These are phyloP conservation scores for Pammene fasciana DNA, from an alignment of 2,888 invertebrate genomes.

Conservation along the genomic window DNA sequence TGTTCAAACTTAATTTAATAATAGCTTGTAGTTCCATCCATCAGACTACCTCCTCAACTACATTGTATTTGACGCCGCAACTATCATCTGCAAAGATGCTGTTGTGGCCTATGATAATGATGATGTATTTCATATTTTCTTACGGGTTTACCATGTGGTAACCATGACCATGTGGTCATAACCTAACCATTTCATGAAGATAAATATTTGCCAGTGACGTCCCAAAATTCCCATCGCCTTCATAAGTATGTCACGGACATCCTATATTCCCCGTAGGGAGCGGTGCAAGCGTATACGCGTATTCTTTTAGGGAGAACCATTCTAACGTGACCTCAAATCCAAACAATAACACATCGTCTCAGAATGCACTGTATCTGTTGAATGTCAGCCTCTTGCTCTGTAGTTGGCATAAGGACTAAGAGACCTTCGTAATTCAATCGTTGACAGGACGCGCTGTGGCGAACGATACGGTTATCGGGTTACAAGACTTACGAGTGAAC, in stretches of 20 bases:
- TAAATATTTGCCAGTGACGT: neutral
- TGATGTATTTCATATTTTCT: too few species aligned
- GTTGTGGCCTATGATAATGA: too few species aligned
- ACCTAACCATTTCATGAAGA: neutral
- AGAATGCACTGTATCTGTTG: neutral
- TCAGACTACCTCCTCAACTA: too few species aligned
- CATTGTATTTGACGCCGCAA: too few species aligned
- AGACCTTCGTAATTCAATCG: slow-evolving; percentile 2
- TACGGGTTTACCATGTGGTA: too few species aligned
- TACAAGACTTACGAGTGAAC: neutral
- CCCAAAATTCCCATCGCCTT: neutral
- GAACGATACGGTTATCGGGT: slow-evolving; percentile 4
- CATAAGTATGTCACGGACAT: neutral
- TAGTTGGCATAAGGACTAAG: neutral
- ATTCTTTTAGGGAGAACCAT: neutral
- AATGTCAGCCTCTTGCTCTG: neutral
- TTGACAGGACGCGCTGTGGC: neutral
- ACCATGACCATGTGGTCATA: too few species aligned
- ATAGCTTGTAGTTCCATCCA: too few species aligned
- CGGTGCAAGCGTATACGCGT: neutral
- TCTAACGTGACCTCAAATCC: neutral
- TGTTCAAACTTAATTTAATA: neutral
- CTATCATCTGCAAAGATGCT: too few species aligned
- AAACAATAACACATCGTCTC: neutral
- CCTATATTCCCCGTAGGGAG: neutral